phyloP scores from a whole-genome alignment of 2,113 vertebrate genomes.

The Psittacara wagleri region DNA sequence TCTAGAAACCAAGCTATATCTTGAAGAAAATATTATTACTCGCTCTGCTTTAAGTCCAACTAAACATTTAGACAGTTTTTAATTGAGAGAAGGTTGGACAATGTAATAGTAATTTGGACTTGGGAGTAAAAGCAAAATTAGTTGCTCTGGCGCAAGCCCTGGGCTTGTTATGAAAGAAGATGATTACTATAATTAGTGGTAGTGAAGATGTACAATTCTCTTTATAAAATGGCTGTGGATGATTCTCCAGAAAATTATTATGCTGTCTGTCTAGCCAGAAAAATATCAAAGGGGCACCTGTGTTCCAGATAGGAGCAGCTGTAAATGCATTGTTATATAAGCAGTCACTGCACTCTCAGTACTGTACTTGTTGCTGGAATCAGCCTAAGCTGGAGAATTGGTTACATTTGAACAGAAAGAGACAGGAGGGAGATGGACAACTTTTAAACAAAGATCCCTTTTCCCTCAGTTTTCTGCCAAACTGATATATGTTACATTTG shows the following conservation, averaged over 20 bases:
- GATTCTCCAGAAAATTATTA: conserved; percentile 15
- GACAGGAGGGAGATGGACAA: neutral
- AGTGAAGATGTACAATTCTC: neutral
- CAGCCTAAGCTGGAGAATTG: neutral
- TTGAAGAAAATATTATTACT: neutral
- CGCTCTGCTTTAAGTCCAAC: neutral
- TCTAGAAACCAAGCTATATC: neutral
- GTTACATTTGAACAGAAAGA: neutral
- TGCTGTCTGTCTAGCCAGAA: neutral
- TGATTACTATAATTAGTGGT: conserved; percentile 44
- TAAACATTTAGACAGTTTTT: neutral
- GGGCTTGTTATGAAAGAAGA: conserved; percentile 15
- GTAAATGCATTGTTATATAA: neutral
- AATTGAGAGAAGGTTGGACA: neutral
- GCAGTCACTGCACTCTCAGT: neutral
- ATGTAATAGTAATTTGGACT: neutral
- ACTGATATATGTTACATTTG: neutral
- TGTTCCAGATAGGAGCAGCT: neutral
- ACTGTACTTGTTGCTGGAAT: neutral
- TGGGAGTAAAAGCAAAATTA: conserved; percentile 5
- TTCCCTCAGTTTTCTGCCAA: neutral
- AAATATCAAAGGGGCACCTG: conserved; percentile 17
- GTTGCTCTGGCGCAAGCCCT: neutral
- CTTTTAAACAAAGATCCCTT: neutral
- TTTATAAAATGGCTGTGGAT: conserved; percentile 17